A percentile compares a stretch with the other conserved stretches of the same genome.
Conservation (phyloP, 2,888 invertebrate species). For the Mesorhabditis sp. region DNA sequence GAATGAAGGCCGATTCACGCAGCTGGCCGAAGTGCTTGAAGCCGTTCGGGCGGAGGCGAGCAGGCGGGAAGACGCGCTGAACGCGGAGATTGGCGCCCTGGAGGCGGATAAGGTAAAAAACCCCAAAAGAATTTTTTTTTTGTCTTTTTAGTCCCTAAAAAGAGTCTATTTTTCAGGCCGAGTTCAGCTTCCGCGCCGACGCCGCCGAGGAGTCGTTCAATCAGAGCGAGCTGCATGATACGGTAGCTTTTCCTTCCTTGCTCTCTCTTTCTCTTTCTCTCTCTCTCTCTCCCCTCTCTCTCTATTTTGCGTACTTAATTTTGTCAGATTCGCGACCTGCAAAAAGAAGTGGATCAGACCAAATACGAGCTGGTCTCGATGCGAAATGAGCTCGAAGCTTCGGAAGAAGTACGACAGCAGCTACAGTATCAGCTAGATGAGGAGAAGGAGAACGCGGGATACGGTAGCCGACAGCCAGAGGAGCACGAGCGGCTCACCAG, state of each 20-base stretch:
- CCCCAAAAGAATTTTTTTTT: too few relatives aligned
- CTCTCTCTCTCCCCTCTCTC: not conserved
- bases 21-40: not conserved
- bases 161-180: not conserved
- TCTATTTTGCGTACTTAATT: not conserved
- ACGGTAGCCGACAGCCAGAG: too few relatives aligned
- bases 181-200: not conserved
- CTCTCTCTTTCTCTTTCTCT: not conserved
- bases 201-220: conserved; percentile 5
- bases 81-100: not conserved
- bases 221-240: not conserved
- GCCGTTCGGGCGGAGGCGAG: not conserved
- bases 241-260: not conserved
- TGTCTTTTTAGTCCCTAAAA: too few relatives aligned
- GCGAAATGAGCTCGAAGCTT: too few relatives aligned
- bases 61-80: not conserved
- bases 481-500: too few relatives aligned
- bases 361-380: too few relatives aligned
- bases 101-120: not conserved
- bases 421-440: too few relatives aligned
- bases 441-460: too few relatives aligned
- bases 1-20: too few relatives aligned
- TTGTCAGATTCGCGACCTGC: too few relatives aligned
- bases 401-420: too few relatives aligned
- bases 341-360: too few relatives aligned